Evolutionary conservation across 2,113 vertebrate genomes (phyloP), one percentile per base, ranked within the genome.

Genomic region (Platysteira castanea): DNA sequence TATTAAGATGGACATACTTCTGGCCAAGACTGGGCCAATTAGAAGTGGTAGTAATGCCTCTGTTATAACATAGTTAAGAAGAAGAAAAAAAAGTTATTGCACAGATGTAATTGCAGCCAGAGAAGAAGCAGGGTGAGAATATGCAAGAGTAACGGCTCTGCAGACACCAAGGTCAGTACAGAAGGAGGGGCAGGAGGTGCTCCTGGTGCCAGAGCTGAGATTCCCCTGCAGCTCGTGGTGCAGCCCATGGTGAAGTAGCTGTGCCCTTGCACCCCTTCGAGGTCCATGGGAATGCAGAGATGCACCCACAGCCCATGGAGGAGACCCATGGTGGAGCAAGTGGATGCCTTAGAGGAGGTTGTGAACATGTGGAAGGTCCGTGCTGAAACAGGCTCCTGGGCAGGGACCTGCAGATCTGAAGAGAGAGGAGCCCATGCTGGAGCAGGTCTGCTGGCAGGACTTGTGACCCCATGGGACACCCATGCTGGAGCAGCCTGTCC

Each of bases 361-460:
- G 35, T 49, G 82, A 75, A 13, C 19, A 9, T 26, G 8, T 17
- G 28, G 19, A 6, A 30, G 7, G 49, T 7, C 28, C 0, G 0
- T 65, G 50, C 8, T 65, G 70, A 1, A 39, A 19, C 11, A 47
- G 15, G 50, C 10, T 47, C n/a, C 59, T 54, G 41, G 14, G n/a
- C 26, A 44, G 81, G 33, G 26, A 26, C 49, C 49, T 46, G 49
- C 39, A 39, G 41, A 31, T 10, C 28, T 15, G 7, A 10, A 28
- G 3, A 33, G 50, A 23, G 8, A 13, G 42, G 52, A 49, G 42
- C 24, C 15, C 35, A 8, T 13, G 8, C 8, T 49, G 42, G 50
- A 16, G 15, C 6, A n/a, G 41, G 42, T 49, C 20, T 65, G 19
- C 30, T n/a, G 60, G n/a, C 10, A 65, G 42, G 12, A n/a, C 15